Evolutionary conservation across 2,888 invertebrate species (phyloP).

Genomic region (Cheilosia urbana): DNA sequence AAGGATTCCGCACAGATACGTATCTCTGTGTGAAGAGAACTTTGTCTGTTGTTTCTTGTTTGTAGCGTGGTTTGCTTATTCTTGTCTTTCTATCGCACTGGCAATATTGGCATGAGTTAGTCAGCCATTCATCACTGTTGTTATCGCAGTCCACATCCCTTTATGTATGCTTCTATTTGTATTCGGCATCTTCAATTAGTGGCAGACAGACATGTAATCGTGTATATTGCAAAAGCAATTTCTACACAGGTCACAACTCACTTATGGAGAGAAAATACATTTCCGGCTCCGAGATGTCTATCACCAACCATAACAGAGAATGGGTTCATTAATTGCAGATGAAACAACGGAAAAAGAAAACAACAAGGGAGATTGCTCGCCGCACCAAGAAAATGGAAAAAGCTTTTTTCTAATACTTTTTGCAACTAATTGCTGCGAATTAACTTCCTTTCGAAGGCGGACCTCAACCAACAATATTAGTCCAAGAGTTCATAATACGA

Average conservation of each 20-base stretch:
- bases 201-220: slow-evolving; percentile 64
- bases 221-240: slow-evolving; percentile 59
- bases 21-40: slow-evolving; percentile 49
- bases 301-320: slow-evolving; percentile 71
- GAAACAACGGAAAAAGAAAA: slow-evolving; percentile 49
- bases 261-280: slow-evolving; percentile 47
- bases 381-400: slow-evolving; percentile 38
- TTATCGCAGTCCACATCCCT: slow-evolving; percentile 57
- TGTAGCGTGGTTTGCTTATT: slow-evolving; percentile 32
- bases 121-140: slow-evolving; percentile 66
- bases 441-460: slow-evolving; percentile 63
- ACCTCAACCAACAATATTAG: slow-evolving; percentile 49
- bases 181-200: slow-evolving; percentile 72
- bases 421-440: slow-evolving; percentile 72
- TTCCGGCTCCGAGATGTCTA: slow-evolving; percentile 75
- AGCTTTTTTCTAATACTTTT: slow-evolving; percentile 65
- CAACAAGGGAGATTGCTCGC: slow-evolving; percentile 7
- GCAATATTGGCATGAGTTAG: slow-evolving; percentile 42
- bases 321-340: slow-evolving; percentile 73
- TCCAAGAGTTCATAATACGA: slow-evolving; percentile 55
- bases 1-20: slow-evolving; percentile 67
- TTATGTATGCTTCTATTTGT: slow-evolving; percentile 52
- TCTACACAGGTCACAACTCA: slow-evolving; percentile 55
- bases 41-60: slow-evolving; percentile 59
- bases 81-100: slow-evolving; percentile 25